Percentiles rank a stretch among this genome's conserved stretches.
Conservation (phyloP, 2,797 vertebrate species). For the Sphaeramia orbicularis region DNA sequence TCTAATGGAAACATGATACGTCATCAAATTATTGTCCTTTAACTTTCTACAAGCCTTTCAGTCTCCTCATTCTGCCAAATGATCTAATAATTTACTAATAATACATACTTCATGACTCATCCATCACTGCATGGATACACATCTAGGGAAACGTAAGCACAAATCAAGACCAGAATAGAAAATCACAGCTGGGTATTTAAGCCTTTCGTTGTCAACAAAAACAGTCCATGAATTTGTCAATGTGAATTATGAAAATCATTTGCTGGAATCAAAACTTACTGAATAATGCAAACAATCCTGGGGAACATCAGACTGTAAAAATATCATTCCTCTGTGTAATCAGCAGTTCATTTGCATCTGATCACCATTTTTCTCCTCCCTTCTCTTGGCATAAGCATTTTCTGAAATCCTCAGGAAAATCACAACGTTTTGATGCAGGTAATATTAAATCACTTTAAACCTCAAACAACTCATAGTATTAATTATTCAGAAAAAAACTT, state of each 20-base stretch:
- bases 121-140: not conserved
- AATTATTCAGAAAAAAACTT: too few relatives aligned
- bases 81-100: too few relatives aligned
- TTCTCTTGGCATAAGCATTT: not conserved
- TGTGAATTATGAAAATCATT: too few relatives aligned
- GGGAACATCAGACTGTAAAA: not conserved
- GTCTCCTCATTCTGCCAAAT: too few relatives aligned
- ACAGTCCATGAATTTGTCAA: too few relatives aligned
- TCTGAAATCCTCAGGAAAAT: not conserved
- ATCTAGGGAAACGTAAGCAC: not conserved
- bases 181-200: too few relatives aligned
- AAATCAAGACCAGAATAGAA: too few relatives aligned
- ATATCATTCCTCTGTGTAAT: not conserved
- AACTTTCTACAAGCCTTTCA: constrained; percentile 6
- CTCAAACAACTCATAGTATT: too few relatives aligned
- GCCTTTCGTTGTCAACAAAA: too few relatives aligned
- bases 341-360: constrained; percentile 1
- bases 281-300: not conserved
- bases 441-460: too few relatives aligned
- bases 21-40: not conserved
- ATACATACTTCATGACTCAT: constrained; percentile 6
- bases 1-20: too few relatives aligned
- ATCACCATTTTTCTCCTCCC: not conserved
- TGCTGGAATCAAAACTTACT: too few relatives aligned
- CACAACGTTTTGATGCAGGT: not conserved